Evolutionary conservation across 2,888 invertebrate species (phyloP), one percentile per base, ranked within the genome.

Genomic region (Venusia cambrica): DNA sequence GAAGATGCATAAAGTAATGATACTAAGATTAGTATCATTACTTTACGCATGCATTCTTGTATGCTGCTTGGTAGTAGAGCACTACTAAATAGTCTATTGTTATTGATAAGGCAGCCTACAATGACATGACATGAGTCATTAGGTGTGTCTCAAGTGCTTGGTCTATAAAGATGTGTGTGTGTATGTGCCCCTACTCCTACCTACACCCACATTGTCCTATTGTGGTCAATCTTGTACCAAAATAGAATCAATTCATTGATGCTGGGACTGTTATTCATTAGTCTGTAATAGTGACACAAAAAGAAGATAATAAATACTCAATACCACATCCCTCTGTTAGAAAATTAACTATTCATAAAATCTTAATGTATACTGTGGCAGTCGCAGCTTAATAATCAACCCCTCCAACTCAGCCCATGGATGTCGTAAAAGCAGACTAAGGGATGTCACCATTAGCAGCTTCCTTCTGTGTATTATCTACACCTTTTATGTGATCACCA

Each of bases 61-160:
- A 12, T 19, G 19, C 11, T 6, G 15, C 9, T 10, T 15, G 10
- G 10, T n/a, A 27, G 28, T 19, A 27, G 19, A 32, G 28, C 25
- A 31, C 21, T 28, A 28, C 24, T 27, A 39, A 30, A 33, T 19
- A 37, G 22, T 24, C 38, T 16, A 50, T 51, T 51, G 42, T 38
- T 48, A 44, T 37, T 57, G 58, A 62, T 61, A 60, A 59, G 48
- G 35, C 45, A 47, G 40, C 38, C 55, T 60, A 72, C 67, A 73
- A 69, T 67, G 38, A 55, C 24, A 69, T 67, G 38, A 55, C 24
- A 66, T 83, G 83, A 81, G 60, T 83, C 83, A 84, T 54, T 66
- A 81, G 81, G 81, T 78, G 81, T 80, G 81, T 67, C 76, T 63
- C 41, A 24, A 12, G 27, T 11, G 18, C 12, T 41, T 33, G 46